Percentiles rank a stretch among this genome's conserved stretches.
Conservation (phyloP, 1,140 invertebrate genomes). For the Latrodectus geometricus region DNA sequence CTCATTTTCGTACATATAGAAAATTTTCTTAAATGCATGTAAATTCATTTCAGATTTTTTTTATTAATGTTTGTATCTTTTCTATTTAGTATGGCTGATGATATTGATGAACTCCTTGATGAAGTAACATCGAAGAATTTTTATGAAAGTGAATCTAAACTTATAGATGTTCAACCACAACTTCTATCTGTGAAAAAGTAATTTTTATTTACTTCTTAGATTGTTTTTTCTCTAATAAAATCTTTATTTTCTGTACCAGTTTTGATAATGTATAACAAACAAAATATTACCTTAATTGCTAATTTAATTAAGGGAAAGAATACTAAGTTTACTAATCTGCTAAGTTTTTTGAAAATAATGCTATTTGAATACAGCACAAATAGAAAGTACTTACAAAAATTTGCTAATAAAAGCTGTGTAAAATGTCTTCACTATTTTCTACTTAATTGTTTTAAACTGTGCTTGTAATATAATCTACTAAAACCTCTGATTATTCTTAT, state of each 20-base stretch:
- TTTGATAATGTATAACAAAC: neutral
- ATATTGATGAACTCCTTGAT: slow-evolving; percentile 57
- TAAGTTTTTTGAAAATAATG: neutral
- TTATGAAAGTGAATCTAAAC: neutral
- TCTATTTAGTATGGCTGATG: slow-evolving; percentile 53
- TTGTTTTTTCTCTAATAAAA: neutral
- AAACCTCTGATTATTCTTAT: no score
- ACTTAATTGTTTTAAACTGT: no score
- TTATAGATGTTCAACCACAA: neutral
- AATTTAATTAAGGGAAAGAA: neutral
- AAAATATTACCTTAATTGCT: neutral
- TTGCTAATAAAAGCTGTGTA: no score
- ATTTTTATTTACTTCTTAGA: neutral
- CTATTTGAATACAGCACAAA: neutral
- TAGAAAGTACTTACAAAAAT: no score
- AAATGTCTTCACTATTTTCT: no score
- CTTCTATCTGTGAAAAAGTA: slow-evolving; percentile 28
- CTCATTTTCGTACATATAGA: no score
- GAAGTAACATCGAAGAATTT: slow-evolving; percentile 64
- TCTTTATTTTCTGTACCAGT: neutral
- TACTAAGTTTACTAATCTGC: neutral
- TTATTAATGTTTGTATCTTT: neutral
- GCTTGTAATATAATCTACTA: no score
- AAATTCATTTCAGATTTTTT: no score
- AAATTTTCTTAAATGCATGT: neutral